Conservation (phyloP, 2,113 vertebrate species). For the Mola mola region DNA sequence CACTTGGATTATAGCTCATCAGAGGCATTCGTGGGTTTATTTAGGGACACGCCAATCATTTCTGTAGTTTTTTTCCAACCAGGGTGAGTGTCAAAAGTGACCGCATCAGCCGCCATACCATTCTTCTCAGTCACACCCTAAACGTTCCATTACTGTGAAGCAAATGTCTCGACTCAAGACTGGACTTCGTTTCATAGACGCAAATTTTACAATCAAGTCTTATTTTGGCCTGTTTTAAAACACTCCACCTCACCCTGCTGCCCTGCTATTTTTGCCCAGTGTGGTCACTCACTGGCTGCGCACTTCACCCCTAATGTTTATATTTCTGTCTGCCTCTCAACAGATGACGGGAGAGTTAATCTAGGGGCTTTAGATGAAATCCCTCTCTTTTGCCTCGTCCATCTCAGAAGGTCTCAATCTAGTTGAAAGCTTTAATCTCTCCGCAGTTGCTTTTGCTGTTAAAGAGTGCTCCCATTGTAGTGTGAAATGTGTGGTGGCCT, state of each 20-base stretch:
- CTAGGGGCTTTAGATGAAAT: conserved; percentile 45
- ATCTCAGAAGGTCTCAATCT: conserved; percentile 32
- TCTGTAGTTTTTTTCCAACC: too few species aligned
- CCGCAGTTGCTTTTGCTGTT: background rate
- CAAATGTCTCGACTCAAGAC: conserved; percentile 11
- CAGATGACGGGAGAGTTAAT: conserved; percentile 51
- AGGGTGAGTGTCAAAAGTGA: too few species aligned
- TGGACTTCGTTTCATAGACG: conserved; percentile 25
- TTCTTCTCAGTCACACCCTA: background rate
- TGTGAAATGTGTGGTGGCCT: conserved; percentile 1
- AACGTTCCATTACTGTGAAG: conserved; percentile 7
- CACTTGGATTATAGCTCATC: background rate
- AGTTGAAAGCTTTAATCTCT: conserved; percentile 45
- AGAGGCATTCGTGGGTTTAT: too few species aligned
- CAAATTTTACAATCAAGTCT: conserved; percentile 19
- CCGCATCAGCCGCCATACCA: background rate
- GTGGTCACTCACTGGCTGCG: conserved; percentile 49
- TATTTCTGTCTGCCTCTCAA: conserved; percentile 26
- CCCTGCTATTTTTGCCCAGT: conserved; percentile 41
- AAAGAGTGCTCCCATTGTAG: background rate
- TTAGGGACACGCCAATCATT: too few species aligned
- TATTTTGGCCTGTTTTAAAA: conserved; percentile 25
- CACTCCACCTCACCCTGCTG: conserved; percentile 4
- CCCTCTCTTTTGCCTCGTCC: conserved; percentile 26
- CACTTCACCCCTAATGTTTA: conserved; percentile 49